phyloP scores from a whole-genome alignment of 1,140 invertebrate species.

The Drosophila cardini region DNA sequence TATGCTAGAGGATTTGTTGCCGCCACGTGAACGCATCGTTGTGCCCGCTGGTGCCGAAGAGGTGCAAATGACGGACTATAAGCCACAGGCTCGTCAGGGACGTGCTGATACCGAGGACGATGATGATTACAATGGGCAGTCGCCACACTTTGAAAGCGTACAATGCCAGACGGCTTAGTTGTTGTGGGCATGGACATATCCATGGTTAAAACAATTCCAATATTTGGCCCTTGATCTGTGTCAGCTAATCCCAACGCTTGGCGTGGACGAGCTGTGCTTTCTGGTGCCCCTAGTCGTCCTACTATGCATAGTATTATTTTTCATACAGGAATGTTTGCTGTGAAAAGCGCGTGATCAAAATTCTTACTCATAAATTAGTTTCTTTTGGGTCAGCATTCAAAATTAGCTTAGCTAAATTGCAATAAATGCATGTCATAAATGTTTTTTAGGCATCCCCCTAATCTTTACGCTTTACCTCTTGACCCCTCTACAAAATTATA shows the following conservation, averaged over 20 bases:
- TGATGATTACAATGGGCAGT: conserved; percentile 57
- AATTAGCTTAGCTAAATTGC: conserved; percentile 49
- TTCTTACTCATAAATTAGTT: conserved; percentile 19
- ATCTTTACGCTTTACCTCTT: background rate
- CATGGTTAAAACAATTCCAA: conserved; percentile 61
- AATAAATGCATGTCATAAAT: conserved; percentile 32
- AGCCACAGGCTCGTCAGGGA: conserved; percentile 86
- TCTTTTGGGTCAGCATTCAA: conserved; percentile 5
- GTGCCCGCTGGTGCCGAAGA: conserved; percentile 93
- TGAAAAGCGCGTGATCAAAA: conserved; percentile 67
- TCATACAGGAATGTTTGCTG: conserved; percentile 77
- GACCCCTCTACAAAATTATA: conserved; percentile 33
- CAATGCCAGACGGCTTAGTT: conserved; percentile 81
- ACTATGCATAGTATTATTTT: conserved; percentile 77
- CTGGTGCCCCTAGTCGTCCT: conserved; percentile 71
- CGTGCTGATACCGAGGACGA: conserved; percentile 66
- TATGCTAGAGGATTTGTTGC: conserved; percentile 90
- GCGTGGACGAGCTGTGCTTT: conserved; percentile 69
- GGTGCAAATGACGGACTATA: conserved; percentile 92
- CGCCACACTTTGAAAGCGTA: conserved; percentile 73
- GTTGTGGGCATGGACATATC: conserved; percentile 55
- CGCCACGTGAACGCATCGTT: conserved; percentile 87
- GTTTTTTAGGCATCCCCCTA: conserved; percentile 4
- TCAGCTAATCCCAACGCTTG: conserved; percentile 52
- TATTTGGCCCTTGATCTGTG: conserved; percentile 62